Percentiles rank a stretch among this genome's conserved stretches.
These are phyloP conservation scores for Candidula unifasciata DNA, from an alignment of 2,888 invertebrate genomes.

Conservation along the genomic window DNA sequence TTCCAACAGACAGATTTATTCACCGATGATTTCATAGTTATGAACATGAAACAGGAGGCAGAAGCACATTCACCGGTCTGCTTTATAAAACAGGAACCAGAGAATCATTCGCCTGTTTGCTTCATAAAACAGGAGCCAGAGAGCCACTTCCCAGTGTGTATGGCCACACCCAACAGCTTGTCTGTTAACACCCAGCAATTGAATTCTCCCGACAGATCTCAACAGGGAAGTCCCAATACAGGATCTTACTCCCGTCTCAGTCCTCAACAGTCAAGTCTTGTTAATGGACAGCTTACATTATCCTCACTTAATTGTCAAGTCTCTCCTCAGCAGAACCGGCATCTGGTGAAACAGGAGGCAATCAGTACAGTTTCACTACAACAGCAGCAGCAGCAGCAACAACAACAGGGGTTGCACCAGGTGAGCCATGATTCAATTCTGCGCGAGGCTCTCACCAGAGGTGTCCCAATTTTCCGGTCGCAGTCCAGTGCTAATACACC, in stretches of 20 bases:
- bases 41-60: constrained; percentile 30
- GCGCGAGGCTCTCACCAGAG: constrained; percentile 67
- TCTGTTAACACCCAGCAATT: constrained; percentile 55
- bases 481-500: constrained; percentile 49
- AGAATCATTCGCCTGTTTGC: too few species aligned
- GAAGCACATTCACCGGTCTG: constrained; percentile 16
- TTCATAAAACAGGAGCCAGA: constrained; percentile 30
- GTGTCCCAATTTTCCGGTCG: constrained; percentile 44
- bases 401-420: constrained; percentile 62
- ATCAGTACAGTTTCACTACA: constrained; percentile 49
- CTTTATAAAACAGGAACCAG: background rate
- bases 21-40: constrained; percentile 19
- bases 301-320: constrained; percentile 61
- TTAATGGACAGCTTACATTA: constrained; percentile 47
- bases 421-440: constrained; percentile 67
- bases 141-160: background rate
- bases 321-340: constrained; percentile 59
- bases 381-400: constrained; percentile 63
- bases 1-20: constrained; percentile 35
- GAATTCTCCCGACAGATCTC: constrained; percentile 59
- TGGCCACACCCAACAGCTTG: constrained; percentile 41
- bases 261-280: constrained; percentile 50
- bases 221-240: constrained; percentile 60
- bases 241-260: constrained; percentile 60
- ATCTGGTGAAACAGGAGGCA: constrained; percentile 51